These are phyloP conservation scores for Toxonevra muliebris DNA, from an alignment of 2,888 invertebrate genomes.

Conservation along the genomic window DNA sequence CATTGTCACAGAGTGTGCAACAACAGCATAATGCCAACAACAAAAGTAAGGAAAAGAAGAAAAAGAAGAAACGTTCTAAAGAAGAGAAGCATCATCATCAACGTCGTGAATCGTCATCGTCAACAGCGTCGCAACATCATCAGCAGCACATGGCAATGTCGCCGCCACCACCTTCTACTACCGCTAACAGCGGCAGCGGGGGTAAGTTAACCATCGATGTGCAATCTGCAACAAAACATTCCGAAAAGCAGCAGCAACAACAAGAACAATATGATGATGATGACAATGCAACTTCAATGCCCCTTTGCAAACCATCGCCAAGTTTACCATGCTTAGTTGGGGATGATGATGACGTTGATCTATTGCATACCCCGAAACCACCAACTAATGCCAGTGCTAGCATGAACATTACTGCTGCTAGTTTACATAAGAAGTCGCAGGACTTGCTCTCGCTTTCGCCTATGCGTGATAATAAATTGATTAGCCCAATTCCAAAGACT, in stretches of 20 bases:
- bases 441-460: slow-evolving; percentile 55
- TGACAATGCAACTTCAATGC: slow-evolving; percentile 46
- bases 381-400: slow-evolving; percentile 32
- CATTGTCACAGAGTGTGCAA: slow-evolving; percentile 34
- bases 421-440: slow-evolving; percentile 40
- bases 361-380: slow-evolving; percentile 29
- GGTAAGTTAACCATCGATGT: slow-evolving; percentile 58
- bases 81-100: slow-evolving; percentile 77
- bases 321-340: slow-evolving; percentile 72
- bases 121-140: slow-evolving; percentile 37
- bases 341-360: slow-evolving; percentile 69
- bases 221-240: slow-evolving; percentile 47
- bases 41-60: slow-evolving; percentile 80
- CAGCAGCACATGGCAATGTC: slow-evolving; percentile 9
- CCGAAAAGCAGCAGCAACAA: slow-evolving; percentile 38
- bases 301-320: slow-evolving; percentile 67
- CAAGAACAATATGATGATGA: slow-evolving; percentile 54
- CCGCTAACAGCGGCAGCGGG: background rate
- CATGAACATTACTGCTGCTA: background rate
- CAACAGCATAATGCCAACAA: background rate
- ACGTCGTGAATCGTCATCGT: slow-evolving; percentile 48
- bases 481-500: slow-evolving; percentile 70
- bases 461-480: slow-evolving; percentile 58
- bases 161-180: slow-evolving; percentile 38
- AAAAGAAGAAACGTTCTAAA: slow-evolving; percentile 84